Base-by-base conservation (phyloP, 1,140 invertebrate genomes). In the Bombyx mandarina region DNA sequence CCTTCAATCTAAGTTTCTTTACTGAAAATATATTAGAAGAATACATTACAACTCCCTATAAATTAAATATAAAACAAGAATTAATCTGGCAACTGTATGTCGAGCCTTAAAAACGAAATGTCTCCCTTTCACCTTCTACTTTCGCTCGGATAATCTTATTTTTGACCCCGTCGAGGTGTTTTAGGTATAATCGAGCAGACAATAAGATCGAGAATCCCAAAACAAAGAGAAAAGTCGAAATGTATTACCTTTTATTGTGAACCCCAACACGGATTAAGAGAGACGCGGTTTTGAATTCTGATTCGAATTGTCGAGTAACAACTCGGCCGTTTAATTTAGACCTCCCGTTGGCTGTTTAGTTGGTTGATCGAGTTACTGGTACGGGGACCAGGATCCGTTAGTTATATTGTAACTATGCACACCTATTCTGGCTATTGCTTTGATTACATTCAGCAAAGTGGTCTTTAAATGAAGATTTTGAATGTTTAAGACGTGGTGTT, bases 181-280 rank as follows among this genome's bases (percentile, higher is more conserved):
- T 55, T 82, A 63, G 69, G 60, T 69, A 60, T 64, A 76, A 58
- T 53, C 54, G 8, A 50, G 26, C 49, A 56, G 8, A 54, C 8
- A 63, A 71, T 79, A 83, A 74, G 71, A 73, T 63, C 61, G 51
- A 72, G 70, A 76, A 67, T 85, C 47, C 62, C 48, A 5, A 42
- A 71, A 46, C 65, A 63, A 56, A 59, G 45, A 45, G 55, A 60
- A 64, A 75, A 84, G 79, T 85, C 81, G 79, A 83, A 87, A 87
- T 87, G 80, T 87, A 87, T 87, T 87, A 85, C 80, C 80, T 87
- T 86, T 87, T 85, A 87, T 85, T 87, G 82, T 87, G 82, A 82
- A 81, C 84, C 79, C 82, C 81, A 84, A 84, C 81, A 79, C 79
- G 82, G 84, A 85, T 85, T 85, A 85, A 84, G 81, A 84, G 82